Conservation (phyloP, 2,888 invertebrate genomes). For the Ommatoiulus sabulosus region DNA sequence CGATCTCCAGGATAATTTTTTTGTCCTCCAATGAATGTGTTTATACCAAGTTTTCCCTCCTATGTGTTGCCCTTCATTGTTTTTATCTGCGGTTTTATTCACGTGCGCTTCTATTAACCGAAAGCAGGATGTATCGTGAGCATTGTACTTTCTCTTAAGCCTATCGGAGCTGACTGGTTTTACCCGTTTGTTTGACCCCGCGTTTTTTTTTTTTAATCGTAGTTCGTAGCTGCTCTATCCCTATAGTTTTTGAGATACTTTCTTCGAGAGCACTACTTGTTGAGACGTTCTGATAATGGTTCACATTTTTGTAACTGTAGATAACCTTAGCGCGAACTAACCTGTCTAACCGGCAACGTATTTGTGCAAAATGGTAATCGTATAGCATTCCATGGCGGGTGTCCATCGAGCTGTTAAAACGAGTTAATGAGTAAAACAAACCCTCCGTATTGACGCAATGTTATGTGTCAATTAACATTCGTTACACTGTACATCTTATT, state of each 20-base stretch:
- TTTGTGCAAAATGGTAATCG: too few species aligned
- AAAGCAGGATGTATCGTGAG: neutral
- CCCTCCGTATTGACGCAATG: too few species aligned
- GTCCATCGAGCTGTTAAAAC: neutral
- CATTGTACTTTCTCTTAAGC: neutral
- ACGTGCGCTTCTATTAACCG: slow-evolving; percentile 11
- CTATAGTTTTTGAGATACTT: neutral
- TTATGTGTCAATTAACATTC: too few species aligned
- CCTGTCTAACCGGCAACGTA: slow-evolving; percentile 6
- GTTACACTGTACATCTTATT: too few species aligned
- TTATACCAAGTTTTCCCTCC: neutral
- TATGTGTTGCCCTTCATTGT: slow-evolving; percentile 20
- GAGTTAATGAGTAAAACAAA: neutral
- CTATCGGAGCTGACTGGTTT: neutral
- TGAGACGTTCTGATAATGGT: neutral
- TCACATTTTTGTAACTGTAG: neutral
- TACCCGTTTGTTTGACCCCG: slow-evolving; percentile 13
- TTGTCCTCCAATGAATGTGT: neutral
- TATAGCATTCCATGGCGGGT: too few species aligned
- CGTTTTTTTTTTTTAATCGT: neutral
- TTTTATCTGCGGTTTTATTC: neutral
- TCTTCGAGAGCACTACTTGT: neutral
- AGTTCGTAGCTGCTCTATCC: neutral
- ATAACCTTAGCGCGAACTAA: neutral
- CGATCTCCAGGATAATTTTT: neutral